phyloP scores from a whole-genome alignment of 2,113 vertebrate genomes.

The Gallinago paraguaiae region DNA sequence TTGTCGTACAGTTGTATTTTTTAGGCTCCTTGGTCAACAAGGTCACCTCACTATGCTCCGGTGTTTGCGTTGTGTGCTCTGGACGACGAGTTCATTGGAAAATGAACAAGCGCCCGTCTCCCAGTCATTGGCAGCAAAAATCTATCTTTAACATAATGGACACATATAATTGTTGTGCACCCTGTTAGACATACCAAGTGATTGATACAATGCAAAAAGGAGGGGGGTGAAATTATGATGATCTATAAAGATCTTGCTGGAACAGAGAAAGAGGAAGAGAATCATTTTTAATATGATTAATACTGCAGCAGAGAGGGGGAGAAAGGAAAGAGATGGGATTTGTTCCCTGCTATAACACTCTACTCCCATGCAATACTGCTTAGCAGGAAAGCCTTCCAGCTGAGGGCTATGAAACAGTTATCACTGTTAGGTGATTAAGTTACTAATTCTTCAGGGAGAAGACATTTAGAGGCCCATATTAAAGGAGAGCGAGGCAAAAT shows the following conservation, averaged over 20 bases:
- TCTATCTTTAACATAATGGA: conserved; percentile 57
- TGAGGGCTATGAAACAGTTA: conserved; percentile 84
- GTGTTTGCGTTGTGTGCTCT: not conserved
- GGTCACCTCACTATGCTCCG: not conserved
- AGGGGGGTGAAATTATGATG: conserved; percentile 21
- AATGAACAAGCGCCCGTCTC: conserved; percentile 28
- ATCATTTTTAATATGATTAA: conserved; percentile 69
- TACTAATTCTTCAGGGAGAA: conserved; percentile 87
- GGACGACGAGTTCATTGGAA: conserved; percentile 3
- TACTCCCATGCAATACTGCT: conserved; percentile 64
- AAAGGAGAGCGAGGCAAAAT: conserved; percentile 81
- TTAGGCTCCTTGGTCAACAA: not conserved
- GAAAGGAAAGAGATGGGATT: conserved; percentile 64
- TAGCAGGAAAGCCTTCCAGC: conserved; percentile 79
- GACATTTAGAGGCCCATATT: conserved; percentile 84
- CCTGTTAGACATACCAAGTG: conserved; percentile 51
- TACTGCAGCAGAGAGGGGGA: conserved; percentile 59
- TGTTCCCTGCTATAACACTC: conserved; percentile 57
- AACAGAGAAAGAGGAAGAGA: conserved; percentile 55
- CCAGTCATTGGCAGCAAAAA: conserved; percentile 43
- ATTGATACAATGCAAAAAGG: conserved; percentile 64
- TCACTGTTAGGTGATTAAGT: conserved; percentile 88
- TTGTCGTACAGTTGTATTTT: not conserved
- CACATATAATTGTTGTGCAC: conserved; percentile 66
- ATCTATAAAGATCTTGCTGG: conserved; percentile 64